These are phyloP conservation scores for Phyllotreta striolata DNA, from an alignment of 2,888 invertebrate genomes.

Conservation along the genomic window DNA sequence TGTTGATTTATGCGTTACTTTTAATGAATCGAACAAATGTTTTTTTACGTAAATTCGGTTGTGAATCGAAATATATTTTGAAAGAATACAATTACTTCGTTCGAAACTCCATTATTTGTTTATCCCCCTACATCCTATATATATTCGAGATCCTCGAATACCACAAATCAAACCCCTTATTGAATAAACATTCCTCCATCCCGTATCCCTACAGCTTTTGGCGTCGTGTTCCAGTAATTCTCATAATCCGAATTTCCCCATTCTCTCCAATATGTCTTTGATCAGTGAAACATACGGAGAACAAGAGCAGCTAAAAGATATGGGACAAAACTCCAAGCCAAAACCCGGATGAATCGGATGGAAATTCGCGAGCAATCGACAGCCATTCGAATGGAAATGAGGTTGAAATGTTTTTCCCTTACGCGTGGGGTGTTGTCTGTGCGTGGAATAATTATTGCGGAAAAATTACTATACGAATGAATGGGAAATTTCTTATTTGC, in stretches of 20 bases:
- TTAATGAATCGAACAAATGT: constrained; percentile 16
- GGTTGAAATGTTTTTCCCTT: neutral
- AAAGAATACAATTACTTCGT: constrained; percentile 3
- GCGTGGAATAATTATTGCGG: too few relatives aligned
- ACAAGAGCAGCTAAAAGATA: constrained; percentile 5
- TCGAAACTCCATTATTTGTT: neutral
- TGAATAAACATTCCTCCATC: constrained; percentile 6
- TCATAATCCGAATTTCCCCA: constrained; percentile 2
- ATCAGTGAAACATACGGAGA: constrained; percentile 14
- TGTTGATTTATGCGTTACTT: constrained; percentile 21
- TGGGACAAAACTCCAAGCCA: constrained; percentile 6
- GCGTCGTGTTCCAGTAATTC: constrained; percentile 1
- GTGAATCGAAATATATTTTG: neutral
- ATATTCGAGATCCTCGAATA: neutral
- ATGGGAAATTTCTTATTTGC: too few relatives aligned
- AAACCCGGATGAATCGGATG: neutral
- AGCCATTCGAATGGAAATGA: constrained; percentile 12
- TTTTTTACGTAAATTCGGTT: neutral
- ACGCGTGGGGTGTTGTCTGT: neutral
- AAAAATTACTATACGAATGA: too few relatives aligned
- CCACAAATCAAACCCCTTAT: constrained; percentile 8
- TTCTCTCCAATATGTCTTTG: constrained; percentile 11
- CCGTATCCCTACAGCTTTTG: neutral
- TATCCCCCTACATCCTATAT: neutral
- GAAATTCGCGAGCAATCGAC: neutral